These are phyloP conservation scores for Pelodiscus sinensis DNA, from an alignment of 2,113 vertebrate genomes.

Conservation along the genomic window DNA sequence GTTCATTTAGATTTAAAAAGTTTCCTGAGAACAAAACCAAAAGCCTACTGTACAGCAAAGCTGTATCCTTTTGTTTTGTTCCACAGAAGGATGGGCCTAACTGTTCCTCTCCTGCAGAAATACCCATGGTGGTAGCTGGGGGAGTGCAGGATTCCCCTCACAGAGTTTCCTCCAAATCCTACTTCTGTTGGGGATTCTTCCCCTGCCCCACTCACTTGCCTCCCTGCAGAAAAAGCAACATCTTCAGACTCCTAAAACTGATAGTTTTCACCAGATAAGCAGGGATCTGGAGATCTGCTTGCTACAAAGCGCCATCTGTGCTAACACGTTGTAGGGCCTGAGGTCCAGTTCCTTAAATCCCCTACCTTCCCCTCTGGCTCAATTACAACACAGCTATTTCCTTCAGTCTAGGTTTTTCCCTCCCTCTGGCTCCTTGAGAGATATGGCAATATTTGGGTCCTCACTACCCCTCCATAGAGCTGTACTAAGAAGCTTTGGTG, in stretches of 20 bases:
- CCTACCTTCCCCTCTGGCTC: neutral
- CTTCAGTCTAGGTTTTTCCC: neutral
- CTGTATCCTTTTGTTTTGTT: neutral
- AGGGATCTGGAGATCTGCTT: neutral
- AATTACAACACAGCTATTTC: neutral
- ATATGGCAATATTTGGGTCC: neutral
- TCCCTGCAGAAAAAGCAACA: neutral
- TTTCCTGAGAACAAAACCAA: neutral
- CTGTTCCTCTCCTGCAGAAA: neutral
- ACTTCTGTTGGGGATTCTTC: neutral
- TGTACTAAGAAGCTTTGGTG: neutral
- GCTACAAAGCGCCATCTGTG: neutral
- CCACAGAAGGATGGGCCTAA: neutral
- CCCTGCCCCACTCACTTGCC: neutral
- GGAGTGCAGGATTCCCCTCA: neutral
- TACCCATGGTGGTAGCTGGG: neutral
- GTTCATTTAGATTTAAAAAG: neutral
- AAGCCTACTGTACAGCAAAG: neutral
- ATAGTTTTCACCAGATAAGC: neutral
- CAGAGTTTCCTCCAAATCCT: slow-evolving; percentile 9
- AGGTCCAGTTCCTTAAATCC: neutral
- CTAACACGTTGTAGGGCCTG: neutral
- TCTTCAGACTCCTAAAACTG: neutral
- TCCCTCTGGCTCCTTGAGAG: neutral
- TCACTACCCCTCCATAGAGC: neutral